Percentiles rank a stretch among this genome's conserved stretches.
These are phyloP conservation scores for Arenaria interpres DNA, from an alignment of 2,113 vertebrate genomes.

Conservation along the genomic window DNA sequence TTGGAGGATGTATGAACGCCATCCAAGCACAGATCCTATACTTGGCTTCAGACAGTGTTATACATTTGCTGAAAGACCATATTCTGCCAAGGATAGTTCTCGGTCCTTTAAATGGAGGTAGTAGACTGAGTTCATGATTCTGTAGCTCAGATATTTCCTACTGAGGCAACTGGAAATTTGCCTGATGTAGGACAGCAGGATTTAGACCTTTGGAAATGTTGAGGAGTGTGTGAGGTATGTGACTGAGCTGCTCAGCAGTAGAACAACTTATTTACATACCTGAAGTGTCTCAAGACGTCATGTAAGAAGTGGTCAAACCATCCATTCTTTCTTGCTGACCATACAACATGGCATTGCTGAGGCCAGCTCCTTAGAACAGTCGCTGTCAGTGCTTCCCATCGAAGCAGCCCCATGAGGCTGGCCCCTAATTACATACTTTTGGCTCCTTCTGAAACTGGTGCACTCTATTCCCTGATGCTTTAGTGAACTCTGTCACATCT, in stretches of 20 bases:
- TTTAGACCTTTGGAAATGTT: not conserved
- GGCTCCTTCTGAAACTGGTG: not conserved
- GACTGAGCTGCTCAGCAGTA: not conserved
- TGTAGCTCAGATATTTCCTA: not conserved
- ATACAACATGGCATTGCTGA: not conserved
- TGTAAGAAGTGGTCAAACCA: not conserved
- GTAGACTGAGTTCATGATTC: slow-evolving; percentile 29
- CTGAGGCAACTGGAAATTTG: slow-evolving; percentile 11
- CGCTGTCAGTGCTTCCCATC: not conserved
- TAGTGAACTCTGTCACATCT: not conserved
- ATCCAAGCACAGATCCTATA: not conserved
- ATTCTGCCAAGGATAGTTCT: slow-evolving; percentile 26
- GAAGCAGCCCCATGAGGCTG: not conserved
- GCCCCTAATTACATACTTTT: not conserved
- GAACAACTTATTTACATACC: not conserved
- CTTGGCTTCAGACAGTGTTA: not conserved
- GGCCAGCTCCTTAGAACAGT: not conserved
- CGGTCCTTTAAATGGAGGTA: slow-evolving; percentile 36
- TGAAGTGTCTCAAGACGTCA: not conserved
- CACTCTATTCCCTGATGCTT: not conserved
- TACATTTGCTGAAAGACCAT: not conserved
- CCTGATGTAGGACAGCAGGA: not conserved
- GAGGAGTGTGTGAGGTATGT: not conserved
- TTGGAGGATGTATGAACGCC: not conserved
- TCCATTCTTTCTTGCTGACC: not conserved